Conservation (phyloP, 2,113 vertebrate species). For the Lutjanus erythropterus region DNA sequence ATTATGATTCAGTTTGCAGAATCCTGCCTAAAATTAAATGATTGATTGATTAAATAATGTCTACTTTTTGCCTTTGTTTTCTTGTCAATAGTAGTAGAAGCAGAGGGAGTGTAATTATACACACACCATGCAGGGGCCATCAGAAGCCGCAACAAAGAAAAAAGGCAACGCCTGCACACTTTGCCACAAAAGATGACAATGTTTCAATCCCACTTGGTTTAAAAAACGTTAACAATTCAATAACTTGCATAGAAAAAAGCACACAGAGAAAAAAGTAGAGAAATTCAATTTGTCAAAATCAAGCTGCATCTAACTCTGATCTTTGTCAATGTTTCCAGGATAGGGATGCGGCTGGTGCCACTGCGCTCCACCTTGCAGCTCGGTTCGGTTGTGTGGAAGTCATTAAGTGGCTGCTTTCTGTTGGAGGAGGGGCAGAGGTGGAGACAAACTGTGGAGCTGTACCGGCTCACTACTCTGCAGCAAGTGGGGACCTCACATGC, state of each 20-base stretch:
- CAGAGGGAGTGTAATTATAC: too few relatives aligned
- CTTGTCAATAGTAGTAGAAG: too few relatives aligned
- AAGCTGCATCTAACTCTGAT: not conserved
- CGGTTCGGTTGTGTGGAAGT: conserved; percentile 85
- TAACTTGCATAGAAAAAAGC: too few relatives aligned
- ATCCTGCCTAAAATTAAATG: conserved; percentile 44
- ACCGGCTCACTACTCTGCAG: conserved; percentile 89
- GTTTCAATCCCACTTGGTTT: too few relatives aligned
- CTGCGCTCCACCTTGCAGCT: conserved; percentile 87
- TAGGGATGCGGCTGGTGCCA: conserved; percentile 85
- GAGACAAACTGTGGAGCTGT: conserved; percentile 87
- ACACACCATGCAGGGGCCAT: too few relatives aligned
- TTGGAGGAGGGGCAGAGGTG: conserved; percentile 75
- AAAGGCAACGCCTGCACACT: too few relatives aligned
- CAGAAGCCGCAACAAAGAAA: too few relatives aligned
- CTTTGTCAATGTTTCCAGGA: conserved; percentile 78
- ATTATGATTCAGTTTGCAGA: conserved; percentile 38
- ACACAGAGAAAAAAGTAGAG: too few relatives aligned
- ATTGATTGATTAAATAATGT: too few relatives aligned
- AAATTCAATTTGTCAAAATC: not conserved
- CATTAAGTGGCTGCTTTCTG: conserved; percentile 82
- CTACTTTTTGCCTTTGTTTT: too few relatives aligned
- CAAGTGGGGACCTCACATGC: conserved; percentile 87
- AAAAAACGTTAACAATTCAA: too few relatives aligned
- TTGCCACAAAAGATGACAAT: too few relatives aligned